phyloP scores from a whole-genome alignment of 2,888 invertebrate species.

The Morpho achilles region DNA sequence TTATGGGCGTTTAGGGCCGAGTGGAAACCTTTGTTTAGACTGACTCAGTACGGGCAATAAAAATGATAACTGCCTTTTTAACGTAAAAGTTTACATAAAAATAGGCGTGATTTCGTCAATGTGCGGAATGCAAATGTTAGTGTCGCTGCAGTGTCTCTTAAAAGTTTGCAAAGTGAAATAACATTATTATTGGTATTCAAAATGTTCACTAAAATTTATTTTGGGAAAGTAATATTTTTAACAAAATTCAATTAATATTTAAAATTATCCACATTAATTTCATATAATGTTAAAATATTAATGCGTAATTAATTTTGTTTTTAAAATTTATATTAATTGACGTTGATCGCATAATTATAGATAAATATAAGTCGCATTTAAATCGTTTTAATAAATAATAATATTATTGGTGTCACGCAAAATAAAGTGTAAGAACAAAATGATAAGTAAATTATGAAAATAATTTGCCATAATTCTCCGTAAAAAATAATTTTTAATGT shows the following conservation, averaged over 20 bases:
- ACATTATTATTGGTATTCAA: background rate
- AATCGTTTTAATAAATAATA: background rate
- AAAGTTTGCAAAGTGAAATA: conserved; percentile 10
- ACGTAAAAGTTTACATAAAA: conserved; percentile 28
- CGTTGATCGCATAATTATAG: too few species aligned
- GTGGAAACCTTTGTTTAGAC: conserved; percentile 68
- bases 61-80: conserved; percentile 39
- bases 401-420: conserved; percentile 11
- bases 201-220: too few species aligned
- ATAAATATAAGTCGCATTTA: background rate
- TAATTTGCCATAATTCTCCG: too few species aligned
- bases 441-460: too few species aligned
- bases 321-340: too few species aligned
- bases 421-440: background rate
- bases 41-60: conserved; percentile 52
- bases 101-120: conserved; percentile 22
- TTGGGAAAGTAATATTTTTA: too few species aligned
- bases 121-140: conserved; percentile 18
- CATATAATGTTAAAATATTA: too few species aligned
- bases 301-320: too few species aligned
- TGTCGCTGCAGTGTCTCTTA: conserved; percentile 16
- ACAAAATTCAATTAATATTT: too few species aligned
- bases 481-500: too few species aligned
- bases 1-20: conserved; percentile 64
- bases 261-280: too few species aligned